Conservation (phyloP, 1,140 invertebrate species). For the Euschistus heros region DNA sequence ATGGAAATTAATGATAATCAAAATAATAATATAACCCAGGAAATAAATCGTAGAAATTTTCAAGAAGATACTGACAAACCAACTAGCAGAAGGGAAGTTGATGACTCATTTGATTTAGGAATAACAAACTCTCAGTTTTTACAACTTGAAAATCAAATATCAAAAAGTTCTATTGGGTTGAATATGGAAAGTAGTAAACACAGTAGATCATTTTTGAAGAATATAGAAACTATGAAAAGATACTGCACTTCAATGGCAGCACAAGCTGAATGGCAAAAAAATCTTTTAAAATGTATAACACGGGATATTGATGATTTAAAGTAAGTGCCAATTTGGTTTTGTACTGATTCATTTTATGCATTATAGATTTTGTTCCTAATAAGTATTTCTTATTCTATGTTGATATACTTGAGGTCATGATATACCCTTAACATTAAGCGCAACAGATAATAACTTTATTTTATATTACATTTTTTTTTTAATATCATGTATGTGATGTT, state of each 20-base stretch:
- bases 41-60: too few relatives aligned
- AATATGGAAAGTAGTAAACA: neutral
- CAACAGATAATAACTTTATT: too few relatives aligned
- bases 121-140: conserved; percentile 6
- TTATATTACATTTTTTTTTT: too few relatives aligned
- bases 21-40: too few relatives aligned
- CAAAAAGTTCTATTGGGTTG: neutral
- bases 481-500: too few relatives aligned
- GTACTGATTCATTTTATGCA: too few relatives aligned
- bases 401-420: too few relatives aligned
- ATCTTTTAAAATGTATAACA: neutral
- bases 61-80: neutral
- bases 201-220: neutral
- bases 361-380: too few relatives aligned
- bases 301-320: conserved; percentile 2
- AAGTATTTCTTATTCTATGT: too few relatives aligned
- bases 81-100: neutral
- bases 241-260: neutral
- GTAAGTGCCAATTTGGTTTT: neutral
- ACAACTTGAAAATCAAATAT: neutral
- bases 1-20: too few relatives aligned
- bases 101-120: neutral
- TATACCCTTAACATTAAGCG: too few relatives aligned
- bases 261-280: conserved; percentile 7
- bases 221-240: neutral